phyloP scores from a whole-genome alignment of 2,888 invertebrate genomes.

The Nomada ruficornis region DNA sequence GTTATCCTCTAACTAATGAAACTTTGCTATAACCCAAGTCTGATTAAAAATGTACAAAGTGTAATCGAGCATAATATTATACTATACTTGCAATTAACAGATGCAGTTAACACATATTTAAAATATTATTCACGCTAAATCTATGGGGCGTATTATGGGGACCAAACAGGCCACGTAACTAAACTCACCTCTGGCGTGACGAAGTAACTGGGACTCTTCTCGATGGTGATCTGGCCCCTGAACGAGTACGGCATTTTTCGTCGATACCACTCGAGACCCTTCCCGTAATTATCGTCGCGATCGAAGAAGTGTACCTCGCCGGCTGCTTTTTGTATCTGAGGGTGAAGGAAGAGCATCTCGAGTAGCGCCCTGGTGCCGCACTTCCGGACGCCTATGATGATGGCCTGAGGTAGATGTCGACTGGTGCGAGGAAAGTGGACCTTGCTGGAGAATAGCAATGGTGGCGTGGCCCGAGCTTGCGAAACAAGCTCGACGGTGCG shows the following conservation, averaged over 20 bases:
- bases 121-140: no score
- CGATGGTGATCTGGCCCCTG: conserved; percentile 96
- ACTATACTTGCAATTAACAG: no score
- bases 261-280: conserved; percentile 97
- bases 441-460: conserved; percentile 83
- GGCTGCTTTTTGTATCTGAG: conserved; percentile 95
- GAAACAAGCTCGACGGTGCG: conserved; percentile 77
- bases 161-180: not conserved
- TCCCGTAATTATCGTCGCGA: conserved; percentile 95
- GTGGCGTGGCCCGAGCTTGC: conserved; percentile 85
- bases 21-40: not conserved
- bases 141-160: no score
- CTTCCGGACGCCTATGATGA: conserved; percentile 98
- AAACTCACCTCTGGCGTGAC: conserved; percentile 94
- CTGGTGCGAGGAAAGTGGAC: conserved; percentile 88
- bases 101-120: no score
- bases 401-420: conserved; percentile 90
- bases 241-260: conserved; percentile 97
- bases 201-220: conserved; percentile 99
- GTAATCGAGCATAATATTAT: no score
- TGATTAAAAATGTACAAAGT: no score
- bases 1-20: conserved; percentile 1
- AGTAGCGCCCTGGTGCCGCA: conserved; percentile 98
- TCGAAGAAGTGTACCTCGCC: conserved; percentile 99
- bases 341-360: conserved; percentile 98